phyloP scores from a whole-genome alignment of 2,797 vertebrate species.

The Microchirus variegatus region DNA sequence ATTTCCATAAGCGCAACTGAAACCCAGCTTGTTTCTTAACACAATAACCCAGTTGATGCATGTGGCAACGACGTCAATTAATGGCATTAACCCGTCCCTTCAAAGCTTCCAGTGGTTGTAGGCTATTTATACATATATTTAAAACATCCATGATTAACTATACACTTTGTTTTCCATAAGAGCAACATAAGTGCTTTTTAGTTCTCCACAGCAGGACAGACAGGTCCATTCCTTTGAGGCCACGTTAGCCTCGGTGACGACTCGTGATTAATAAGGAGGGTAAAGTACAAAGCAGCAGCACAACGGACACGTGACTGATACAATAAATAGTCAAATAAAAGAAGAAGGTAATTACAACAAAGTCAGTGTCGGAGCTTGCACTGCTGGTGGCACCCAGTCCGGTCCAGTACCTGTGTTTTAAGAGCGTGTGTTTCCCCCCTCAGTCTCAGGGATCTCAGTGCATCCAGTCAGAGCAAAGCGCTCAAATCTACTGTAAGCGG shows the following conservation, averaged over 20 bases:
- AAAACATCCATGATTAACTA: conserved; percentile 29
- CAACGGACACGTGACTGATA: conserved; percentile 51
- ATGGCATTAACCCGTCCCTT: conserved; percentile 28
- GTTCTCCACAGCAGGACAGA: conserved; percentile 68
- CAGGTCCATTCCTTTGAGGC: conserved; percentile 60
- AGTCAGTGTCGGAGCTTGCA: conserved; percentile 43
- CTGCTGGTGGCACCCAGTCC: conserved; percentile 38
- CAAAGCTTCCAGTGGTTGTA: conserved; percentile 60
- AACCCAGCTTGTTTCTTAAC: conserved; percentile 58
- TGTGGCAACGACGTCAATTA: conserved; percentile 28
- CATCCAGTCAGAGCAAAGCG: conserved; percentile 61
- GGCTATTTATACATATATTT: conserved; percentile 29
- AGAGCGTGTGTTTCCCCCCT: conserved; percentile 46
- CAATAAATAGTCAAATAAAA: conserved; percentile 73
- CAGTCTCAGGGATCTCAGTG: conserved; percentile 61
- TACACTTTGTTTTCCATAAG: conserved; percentile 32
- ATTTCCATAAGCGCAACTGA: conserved; percentile 83
- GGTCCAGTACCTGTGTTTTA: conserved; percentile 54
- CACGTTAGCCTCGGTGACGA: conserved; percentile 47
- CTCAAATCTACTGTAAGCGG: conserved; percentile 42
- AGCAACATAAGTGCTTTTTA: conserved; percentile 74
- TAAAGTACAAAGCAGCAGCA: conserved; percentile 67
- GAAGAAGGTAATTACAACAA: conserved; percentile 30
- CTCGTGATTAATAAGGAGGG: conserved; percentile 39
- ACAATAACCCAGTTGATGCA: conserved; percentile 50